Base-by-base conservation (phyloP, 2,113 vertebrate species). In the Halichoeres trimaculatus region DNA sequence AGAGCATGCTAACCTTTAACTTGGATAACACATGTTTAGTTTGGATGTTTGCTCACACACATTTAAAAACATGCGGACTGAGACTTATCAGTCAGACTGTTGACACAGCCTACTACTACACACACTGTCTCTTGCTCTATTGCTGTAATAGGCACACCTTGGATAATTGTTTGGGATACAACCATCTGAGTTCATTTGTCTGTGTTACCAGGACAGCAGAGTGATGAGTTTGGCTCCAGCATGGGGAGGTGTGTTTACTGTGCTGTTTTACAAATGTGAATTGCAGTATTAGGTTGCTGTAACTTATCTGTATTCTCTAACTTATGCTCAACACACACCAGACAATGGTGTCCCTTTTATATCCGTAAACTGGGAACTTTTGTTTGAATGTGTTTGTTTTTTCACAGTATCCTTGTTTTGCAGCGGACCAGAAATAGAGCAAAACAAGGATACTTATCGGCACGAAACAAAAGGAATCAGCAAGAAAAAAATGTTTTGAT, bases 21-120 rank as follows among this genome's bases (percentile, higher is more conserved):
- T 52, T 61, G 63, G 62, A 76, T 56, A 62, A 70, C 64, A 61
- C 60, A 47, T 73, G 87, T 90, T 80, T 88, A 74, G 53, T 81
- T 85, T 80, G 63, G 14, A 35, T 89, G 87, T 92, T 92, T 92
- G 87, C 82, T 82, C 75, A 72, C 54, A 69, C 68, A 73, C 85
- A 65, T 92, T 88, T 82, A 81, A 90, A 92, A 92, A 93, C 88
- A 86, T 88, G 83, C 72, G 88, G 83, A 88, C 85, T 86, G 80
- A 90, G 81, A 55, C 51, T 75, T 84, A 81, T 87, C 84, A 70
- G 57, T n/a, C 24, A 8, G 57, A 22, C 26, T 88, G 85, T 90
- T 83, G 89, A 91, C 88, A 78, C 85, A 86, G 76, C 71, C 55
- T 78, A 82, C 78, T 85, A 82, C 81, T 85, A 69, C 79, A 75